Evolutionary conservation across 2,888 invertebrate genomes (phyloP).

Genomic region (Gisinianus flammeolus): DNA sequence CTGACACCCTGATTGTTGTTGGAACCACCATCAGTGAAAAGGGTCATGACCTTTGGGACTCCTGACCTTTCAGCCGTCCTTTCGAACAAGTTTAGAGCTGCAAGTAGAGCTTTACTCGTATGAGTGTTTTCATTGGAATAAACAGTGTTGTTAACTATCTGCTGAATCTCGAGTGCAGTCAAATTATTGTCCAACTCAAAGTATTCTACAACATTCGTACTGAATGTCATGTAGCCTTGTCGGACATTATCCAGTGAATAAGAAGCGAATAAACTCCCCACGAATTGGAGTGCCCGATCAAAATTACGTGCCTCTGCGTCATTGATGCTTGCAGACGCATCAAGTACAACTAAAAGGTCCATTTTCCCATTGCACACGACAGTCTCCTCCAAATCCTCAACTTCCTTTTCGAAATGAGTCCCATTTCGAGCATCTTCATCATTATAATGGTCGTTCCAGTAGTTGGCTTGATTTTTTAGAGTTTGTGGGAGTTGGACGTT

Average conservation of each 20-base stretch:
- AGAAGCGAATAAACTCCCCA: conserved; percentile 33
- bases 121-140: neutral
- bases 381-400: conserved; percentile 7
- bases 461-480: conserved; percentile 36
- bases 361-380: conserved; percentile 44
- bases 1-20: neutral
- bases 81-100: neutral
- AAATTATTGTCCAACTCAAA: conserved; percentile 19
- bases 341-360: conserved; percentile 48
- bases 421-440: neutral
- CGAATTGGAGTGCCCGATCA: conserved; percentile 36
- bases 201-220: neutral
- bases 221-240: conserved; percentile 41
- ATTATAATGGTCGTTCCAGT: conserved; percentile 42
- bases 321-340: conserved; percentile 47
- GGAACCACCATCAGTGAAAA: conserved; percentile 27
- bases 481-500: conserved; percentile 39
- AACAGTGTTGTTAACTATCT: neutral
- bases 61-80: neutral
- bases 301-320: conserved; percentile 19
- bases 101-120: conserved; percentile 1
- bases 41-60: conserved; percentile 22
- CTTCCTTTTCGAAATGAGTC: neutral
- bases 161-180: neutral
- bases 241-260: conserved; percentile 40